phyloP scores from a whole-genome alignment of 2,797 vertebrate species.

The Odontamblyopus lacepedii region DNA sequence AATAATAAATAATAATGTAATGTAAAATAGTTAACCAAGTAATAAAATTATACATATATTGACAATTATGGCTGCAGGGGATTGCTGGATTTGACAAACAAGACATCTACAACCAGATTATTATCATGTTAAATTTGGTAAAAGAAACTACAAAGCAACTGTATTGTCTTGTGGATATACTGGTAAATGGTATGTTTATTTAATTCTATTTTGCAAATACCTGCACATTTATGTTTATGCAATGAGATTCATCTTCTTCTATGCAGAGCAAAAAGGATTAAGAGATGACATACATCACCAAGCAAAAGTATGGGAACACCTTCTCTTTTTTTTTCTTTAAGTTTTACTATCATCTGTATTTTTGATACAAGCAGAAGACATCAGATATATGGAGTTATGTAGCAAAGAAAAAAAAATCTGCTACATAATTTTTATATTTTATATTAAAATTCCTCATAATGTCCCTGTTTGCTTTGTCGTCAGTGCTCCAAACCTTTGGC shows the following conservation, averaged over 20 bases:
- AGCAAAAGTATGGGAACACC: too few relatives aligned
- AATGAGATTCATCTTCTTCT: background rate
- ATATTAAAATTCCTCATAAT: too few relatives aligned
- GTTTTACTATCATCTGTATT: too few relatives aligned
- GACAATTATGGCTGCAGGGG: background rate
- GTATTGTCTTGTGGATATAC: background rate
- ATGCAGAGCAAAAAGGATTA: background rate
- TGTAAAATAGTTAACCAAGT: conserved; percentile 6
- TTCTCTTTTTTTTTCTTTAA: too few relatives aligned
- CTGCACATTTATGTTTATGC: background rate
- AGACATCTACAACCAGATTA: background rate
- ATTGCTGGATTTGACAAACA: background rate
- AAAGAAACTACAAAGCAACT: background rate
- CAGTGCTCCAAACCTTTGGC: too few relatives aligned
- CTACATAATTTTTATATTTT: too few relatives aligned
- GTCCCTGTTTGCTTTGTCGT: too few relatives aligned
- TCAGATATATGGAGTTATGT: too few relatives aligned
- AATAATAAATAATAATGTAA: background rate
- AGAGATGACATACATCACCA: background rate
- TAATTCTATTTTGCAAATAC: background rate
- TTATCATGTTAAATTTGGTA: background rate
- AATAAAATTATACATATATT: background rate
- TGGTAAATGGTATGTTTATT: background rate
- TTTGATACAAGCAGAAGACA: too few relatives aligned
- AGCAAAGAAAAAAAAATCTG: too few relatives aligned